Conservation (phyloP, 2,888 invertebrate species). For the Hypomecis punctinalis region DNA sequence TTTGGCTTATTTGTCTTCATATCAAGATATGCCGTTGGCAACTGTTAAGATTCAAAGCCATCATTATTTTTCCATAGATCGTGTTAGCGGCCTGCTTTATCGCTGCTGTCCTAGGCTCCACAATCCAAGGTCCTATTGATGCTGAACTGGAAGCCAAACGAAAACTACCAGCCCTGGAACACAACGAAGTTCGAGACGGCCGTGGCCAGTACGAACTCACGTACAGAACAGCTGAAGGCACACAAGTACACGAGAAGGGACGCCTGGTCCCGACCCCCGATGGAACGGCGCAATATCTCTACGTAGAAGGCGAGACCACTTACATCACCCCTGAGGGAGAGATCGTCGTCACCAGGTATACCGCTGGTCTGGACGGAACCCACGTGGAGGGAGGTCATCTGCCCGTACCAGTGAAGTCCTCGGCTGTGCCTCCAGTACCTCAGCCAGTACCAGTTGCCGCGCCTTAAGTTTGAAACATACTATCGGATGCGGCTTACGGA, state of each 20-base stretch:
- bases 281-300: slow-evolving; percentile 55
- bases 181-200: slow-evolving; percentile 61
- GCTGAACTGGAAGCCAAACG: slow-evolving; percentile 44
- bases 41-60: background rate
- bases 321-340: slow-evolving; percentile 65
- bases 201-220: slow-evolving; percentile 62
- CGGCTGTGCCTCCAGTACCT: slow-evolving; percentile 29
- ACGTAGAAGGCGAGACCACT: slow-evolving; percentile 62
- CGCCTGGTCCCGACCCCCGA: slow-evolving; percentile 57
- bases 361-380: slow-evolving; percentile 61
- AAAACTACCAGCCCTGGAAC: slow-evolving; percentile 54
- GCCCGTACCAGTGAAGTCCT: slow-evolving; percentile 47
- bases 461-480: too few relatives aligned
- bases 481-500: too few relatives aligned
- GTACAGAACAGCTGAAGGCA: slow-evolving; percentile 68
- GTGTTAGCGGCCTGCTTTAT: slow-evolving; percentile 49
- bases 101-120: slow-evolving; percentile 42
- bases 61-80: slow-evolving; percentile 48
- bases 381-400: slow-evolving; percentile 60
- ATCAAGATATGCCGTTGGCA: too few relatives aligned
- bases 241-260: slow-evolving; percentile 61
- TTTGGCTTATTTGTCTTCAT: too few relatives aligned
- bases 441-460: background rate
- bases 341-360: slow-evolving; percentile 65
- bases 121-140: slow-evolving; percentile 33